Conservation (phyloP, 1,140 invertebrate species). For the Drosophila eugracilis region DNA sequence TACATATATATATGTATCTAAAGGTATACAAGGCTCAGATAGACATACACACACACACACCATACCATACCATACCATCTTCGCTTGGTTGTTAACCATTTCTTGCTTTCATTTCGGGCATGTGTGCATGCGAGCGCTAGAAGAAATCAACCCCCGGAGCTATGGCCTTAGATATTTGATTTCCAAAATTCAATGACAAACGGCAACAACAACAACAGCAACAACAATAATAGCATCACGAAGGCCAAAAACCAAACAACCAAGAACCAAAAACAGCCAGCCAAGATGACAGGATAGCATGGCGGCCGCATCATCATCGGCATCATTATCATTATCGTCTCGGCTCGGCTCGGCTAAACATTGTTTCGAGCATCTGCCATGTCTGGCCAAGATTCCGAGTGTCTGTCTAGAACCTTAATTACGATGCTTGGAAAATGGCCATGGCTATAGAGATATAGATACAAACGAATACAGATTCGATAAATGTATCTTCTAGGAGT, state of each 20-base stretch:
- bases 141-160: conserved; percentile 66
- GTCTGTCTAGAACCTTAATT: conserved; percentile 25
- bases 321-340: conserved; percentile 13
- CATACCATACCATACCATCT: conserved; percentile 11
- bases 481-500: background rate
- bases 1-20: conserved; percentile 21
- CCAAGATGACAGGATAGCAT: conserved; percentile 55
- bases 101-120: conserved; percentile 43
- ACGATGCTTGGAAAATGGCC: conserved; percentile 46
- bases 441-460: conserved; percentile 16
- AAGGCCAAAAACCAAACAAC: conserved; percentile 9
- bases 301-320: conserved; percentile 65
- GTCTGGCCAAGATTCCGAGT: conserved; percentile 27
- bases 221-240: no score
- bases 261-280: conserved; percentile 5
- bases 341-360: conserved; percentile 4
- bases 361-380: conserved; percentile 64
- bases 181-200: conserved; percentile 66
- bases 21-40: background rate
- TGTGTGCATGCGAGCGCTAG: conserved; percentile 22
- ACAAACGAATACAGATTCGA: background rate
- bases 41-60: background rate
- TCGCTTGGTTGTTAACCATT: conserved; percentile 66
- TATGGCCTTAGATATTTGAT: conserved; percentile 75
- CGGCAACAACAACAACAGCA: conserved; percentile 21